These are phyloP conservation scores for Mirounga angustirostris DNA, from an alignment of 2,113 vertebrate species.

Conservation along the genomic window DNA sequence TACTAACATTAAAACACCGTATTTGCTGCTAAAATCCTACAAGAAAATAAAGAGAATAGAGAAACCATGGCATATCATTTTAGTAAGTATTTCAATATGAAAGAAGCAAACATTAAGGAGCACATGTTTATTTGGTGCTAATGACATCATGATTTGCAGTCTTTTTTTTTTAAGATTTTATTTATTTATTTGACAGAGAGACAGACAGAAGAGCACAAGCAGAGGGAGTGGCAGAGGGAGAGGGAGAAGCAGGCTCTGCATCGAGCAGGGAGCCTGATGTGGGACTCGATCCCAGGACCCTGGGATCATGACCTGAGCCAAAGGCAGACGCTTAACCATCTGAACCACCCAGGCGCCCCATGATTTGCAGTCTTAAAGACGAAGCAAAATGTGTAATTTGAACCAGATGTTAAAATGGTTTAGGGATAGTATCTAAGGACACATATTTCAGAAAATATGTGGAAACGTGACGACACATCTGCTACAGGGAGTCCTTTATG, in stretches of 20 bases:
- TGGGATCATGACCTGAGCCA: too few species aligned
- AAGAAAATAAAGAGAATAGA: slow-evolving; percentile 11
- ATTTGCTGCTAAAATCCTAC: neutral
- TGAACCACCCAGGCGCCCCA: too few species aligned
- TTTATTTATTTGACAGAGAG: too few species aligned
- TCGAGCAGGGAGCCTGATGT: too few species aligned
- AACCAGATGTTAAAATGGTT: slow-evolving; percentile 23
- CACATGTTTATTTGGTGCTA: neutral
- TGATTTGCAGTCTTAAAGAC: neutral
- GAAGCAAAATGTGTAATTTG: slow-evolving; percentile 22
- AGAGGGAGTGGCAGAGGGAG: too few species aligned
- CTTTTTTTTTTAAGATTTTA: neutral
- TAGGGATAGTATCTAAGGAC: neutral
- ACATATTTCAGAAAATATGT: neutral
- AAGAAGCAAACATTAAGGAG: slow-evolving; percentile 29
- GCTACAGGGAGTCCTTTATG: neutral
- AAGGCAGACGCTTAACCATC: too few species aligned
- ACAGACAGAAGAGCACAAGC: too few species aligned
- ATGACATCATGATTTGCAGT: neutral
- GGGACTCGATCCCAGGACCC: too few species aligned
- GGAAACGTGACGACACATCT: neutral
- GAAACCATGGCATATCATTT: neutral
- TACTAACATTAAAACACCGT: slow-evolving; percentile 14
- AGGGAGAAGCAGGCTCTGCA: too few species aligned
- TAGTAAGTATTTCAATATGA: neutral